Evolutionary conservation across 2,113 vertebrate species (phyloP).

Genomic region (Eleginops maclovinus): DNA sequence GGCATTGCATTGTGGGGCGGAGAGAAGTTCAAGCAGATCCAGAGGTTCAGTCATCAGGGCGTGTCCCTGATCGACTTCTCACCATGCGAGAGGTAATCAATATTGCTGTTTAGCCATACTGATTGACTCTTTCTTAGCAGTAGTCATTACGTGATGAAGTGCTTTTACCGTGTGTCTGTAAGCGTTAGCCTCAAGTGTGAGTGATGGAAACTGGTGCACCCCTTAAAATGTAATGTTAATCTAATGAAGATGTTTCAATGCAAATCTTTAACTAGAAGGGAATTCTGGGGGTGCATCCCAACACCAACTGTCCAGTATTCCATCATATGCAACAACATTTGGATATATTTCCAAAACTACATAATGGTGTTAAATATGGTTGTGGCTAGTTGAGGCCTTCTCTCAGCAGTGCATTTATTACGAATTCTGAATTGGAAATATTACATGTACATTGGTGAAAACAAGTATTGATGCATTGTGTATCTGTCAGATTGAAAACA

Average conservation of each 20-base stretch:
- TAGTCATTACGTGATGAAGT: background rate
- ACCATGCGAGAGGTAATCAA: constrained; percentile 93
- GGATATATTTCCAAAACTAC: no score
- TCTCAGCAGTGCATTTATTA: no score
- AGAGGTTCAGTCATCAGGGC: constrained; percentile 96
- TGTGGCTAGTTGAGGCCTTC: no score
- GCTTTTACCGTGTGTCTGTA: background rate
- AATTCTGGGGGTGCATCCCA: background rate
- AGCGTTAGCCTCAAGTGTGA: background rate
- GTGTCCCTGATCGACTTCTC: constrained; percentile 99
- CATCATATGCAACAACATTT: no score
- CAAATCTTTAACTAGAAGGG: background rate
- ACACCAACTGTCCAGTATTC: no score
- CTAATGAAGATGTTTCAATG: background rate
- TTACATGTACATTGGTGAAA: no score
- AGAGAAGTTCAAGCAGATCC: constrained; percentile 99
- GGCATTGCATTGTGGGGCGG: constrained; percentile 98
- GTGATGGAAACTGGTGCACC: background rate
- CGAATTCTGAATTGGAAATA: no score
- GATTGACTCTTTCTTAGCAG: background rate
- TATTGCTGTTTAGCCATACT: background rate
- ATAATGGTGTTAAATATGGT: no score
- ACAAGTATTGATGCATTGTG: background rate
- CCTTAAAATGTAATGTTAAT: background rate
- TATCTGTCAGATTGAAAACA: background rate